Evolutionary conservation across 2,113 vertebrate species (phyloP).

Genomic region (Parus major): DNA sequence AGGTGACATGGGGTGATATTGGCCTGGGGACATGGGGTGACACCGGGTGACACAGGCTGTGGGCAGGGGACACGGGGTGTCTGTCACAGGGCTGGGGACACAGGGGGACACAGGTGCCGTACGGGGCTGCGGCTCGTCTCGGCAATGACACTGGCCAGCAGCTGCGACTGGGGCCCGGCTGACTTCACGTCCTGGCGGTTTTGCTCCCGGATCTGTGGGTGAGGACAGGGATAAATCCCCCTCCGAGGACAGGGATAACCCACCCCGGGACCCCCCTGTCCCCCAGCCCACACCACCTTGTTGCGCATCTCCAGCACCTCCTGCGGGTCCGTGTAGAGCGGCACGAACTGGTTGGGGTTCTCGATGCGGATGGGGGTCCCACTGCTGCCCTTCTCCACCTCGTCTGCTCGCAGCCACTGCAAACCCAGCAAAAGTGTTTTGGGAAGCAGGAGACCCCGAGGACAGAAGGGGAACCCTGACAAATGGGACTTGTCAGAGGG

Average conservation of each 20-base stretch:
- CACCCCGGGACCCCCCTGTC: not conserved
- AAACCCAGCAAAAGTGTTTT: not conserved
- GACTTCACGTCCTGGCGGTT: constrained; percentile 97
- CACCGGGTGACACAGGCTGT: no score
- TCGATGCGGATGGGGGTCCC: constrained; percentile 93
- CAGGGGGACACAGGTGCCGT: not conserved
- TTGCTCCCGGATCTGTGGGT: constrained; percentile 88
- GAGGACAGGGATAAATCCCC: not conserved
- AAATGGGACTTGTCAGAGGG: not conserved
- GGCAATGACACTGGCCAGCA: constrained; percentile 89
- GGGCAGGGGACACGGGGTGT: not conserved
- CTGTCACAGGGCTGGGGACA: not conserved
- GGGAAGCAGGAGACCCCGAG: not conserved
- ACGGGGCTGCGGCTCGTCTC: constrained; percentile 89
- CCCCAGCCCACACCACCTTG: constrained; percentile 77
- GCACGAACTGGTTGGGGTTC: constrained; percentile 96
- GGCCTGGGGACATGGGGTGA: not conserved
- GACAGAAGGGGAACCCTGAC: not conserved
- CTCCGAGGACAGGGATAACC: not conserved
- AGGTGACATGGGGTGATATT: not conserved
- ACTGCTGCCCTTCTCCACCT: constrained; percentile 84
- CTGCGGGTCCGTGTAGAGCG: constrained; percentile 94
- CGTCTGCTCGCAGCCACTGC: constrained; percentile 90
- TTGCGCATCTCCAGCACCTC: constrained; percentile 97
- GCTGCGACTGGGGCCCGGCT: constrained; percentile 92